Percentiles rank a stretch among this genome's conserved stretches.
These are phyloP conservation scores for Pelusios castaneus DNA, from an alignment of 2,113 vertebrate genomes.

Conservation along the genomic window DNA sequence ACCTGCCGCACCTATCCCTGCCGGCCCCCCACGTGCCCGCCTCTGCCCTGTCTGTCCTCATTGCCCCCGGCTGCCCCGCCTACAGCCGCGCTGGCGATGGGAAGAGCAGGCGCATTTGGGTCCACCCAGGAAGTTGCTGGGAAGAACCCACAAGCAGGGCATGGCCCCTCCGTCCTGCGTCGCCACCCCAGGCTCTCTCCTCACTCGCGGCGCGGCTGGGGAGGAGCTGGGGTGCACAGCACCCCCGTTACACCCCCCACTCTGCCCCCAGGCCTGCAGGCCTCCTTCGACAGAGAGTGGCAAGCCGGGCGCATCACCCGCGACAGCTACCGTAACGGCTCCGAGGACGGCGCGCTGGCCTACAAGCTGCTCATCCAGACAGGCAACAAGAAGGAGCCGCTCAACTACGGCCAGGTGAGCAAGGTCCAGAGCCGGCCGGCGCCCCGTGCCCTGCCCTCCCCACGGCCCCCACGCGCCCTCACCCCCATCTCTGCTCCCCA, in stretches of 20 bases:
- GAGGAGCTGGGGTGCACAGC: rapidly evolving
- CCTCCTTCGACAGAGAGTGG: conserved; percentile 94
- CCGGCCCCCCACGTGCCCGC: no score
- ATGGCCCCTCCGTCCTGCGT: no score
- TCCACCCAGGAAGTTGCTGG: no score
- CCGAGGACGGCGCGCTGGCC: conserved; percentile 93
- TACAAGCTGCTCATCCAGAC: conserved; percentile 99
- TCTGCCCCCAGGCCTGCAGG: conserved; percentile 85
- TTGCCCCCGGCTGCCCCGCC: no score
- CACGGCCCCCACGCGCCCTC: background rate
- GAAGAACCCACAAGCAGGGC: no score
- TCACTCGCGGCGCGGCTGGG: rapidly evolving
- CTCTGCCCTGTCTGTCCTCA: no score
- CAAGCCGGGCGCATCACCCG: conserved; percentile 88
- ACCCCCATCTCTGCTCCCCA: background rate
- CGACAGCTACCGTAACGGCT: conserved; percentile 94
- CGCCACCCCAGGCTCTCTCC: no score
- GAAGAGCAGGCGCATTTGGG: no score
- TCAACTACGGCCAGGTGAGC: conserved; percentile 92
- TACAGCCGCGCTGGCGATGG: no score
- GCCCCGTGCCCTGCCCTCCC: background rate
- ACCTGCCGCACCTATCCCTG: no score
- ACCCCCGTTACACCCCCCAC: background rate
- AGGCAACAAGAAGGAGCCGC: conserved; percentile 91
- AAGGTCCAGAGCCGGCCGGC: background rate